Conservation (phyloP, 2,113 vertebrate species). For the Ammospiza caudacuta region DNA sequence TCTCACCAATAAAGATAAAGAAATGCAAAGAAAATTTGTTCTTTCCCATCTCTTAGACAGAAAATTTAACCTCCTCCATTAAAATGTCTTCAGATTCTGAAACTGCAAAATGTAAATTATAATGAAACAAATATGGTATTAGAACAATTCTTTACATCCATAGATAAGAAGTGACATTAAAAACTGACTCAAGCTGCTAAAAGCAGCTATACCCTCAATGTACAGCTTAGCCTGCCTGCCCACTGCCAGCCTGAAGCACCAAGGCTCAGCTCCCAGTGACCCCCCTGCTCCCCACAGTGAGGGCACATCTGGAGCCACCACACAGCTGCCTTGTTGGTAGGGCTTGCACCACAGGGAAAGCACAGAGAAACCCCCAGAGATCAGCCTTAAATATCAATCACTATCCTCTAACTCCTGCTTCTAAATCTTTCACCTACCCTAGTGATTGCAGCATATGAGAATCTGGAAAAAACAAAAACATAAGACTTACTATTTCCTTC, state of each 20-base stretch:
- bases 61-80: background rate
- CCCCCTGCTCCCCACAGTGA: rapidly evolving
- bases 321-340: background rate
- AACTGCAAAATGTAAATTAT: background rate
- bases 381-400: background rate
- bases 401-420: background rate
- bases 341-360: background rate
- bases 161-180: rapidly evolving
- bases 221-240: background rate
- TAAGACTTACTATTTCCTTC: background rate
- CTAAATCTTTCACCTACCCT: background rate
- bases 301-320: background rate
- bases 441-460: background rate
- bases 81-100: background rate
- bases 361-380: background rate
- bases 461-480: background rate
- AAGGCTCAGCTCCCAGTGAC: background rate
- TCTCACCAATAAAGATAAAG: background rate
- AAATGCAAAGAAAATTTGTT: background rate
- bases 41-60: background rate
- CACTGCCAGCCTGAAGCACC: background rate
- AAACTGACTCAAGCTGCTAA: background rate
- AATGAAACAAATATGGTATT: background rate
- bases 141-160: background rate
- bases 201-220: background rate